A percentile compares a stretch with the other conserved stretches of the same genome.
These are phyloP conservation scores for Chaetura pelagica DNA, from an alignment of 2,113 vertebrate species.

Conservation along the genomic window DNA sequence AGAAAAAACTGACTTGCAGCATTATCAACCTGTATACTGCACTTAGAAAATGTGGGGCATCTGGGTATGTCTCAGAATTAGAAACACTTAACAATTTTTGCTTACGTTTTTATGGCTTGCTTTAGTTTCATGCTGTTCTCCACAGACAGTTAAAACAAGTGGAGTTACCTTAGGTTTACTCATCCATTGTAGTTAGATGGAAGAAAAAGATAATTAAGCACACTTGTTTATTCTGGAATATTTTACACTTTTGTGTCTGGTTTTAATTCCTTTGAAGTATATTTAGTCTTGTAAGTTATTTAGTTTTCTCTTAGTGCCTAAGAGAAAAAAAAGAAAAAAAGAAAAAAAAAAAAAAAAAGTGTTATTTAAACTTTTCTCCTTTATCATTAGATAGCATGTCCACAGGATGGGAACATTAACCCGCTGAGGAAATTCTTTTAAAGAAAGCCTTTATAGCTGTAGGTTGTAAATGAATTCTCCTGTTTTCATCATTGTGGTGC, in stretches of 20 bases:
- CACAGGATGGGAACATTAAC: background rate
- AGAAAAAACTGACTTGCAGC: background rate
- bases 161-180: background rate
- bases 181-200: background rate
- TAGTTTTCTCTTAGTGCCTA: background rate
- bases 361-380: constrained; percentile 13
- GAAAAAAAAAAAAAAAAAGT: background rate
- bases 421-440: background rate
- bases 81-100: background rate
- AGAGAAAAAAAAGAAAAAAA: background rate
- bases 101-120: background rate
- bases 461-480: background rate
- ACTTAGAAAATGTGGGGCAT: background rate
- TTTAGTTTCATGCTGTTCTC: background rate
- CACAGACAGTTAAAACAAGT: constrained; percentile 27
- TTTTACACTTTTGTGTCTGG: background rate
- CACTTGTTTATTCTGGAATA: background rate
- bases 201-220: constrained; percentile 21
- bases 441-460: background rate
- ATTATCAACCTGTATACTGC: background rate
- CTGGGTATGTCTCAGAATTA: background rate
- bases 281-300: background rate
- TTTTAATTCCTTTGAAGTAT: constrained; percentile 18
- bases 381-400: constrained; percentile 6
- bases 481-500: background rate